Evolutionary conservation across 2,888 invertebrate species (phyloP), one percentile per base, ranked within the genome.

Genomic region (Acanthosoma haemorrhoidale): DNA sequence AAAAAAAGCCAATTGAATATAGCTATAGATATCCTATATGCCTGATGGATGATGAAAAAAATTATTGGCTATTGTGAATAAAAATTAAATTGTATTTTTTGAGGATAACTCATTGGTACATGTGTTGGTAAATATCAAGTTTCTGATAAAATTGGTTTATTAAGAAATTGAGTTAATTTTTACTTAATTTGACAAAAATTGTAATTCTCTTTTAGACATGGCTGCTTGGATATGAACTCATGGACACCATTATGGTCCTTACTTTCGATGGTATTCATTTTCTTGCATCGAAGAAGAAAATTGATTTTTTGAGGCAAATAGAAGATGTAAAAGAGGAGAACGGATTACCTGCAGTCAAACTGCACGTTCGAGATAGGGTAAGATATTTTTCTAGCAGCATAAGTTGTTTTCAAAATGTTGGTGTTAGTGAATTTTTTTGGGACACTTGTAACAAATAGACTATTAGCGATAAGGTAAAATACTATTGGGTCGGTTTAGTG

Each of bases 251-350:
- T 69, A 92, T 95, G 83, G 88, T 98, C 6, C 85, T 99, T 73
- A 90, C 94, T 41, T 89, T 93, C 76, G 87, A 91, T 57, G 87
- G 87, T 39, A 90, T 97, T 74, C 88, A 90, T 78, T 94, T 99
- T 77, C 83, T 99, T 70, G 94, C 96, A 1, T 96, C 96, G 78
- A 97, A 96, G 81, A 97, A 97, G 83, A 99, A 99, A 81, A 94
- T 96, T 74, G 97, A 98, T 77, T 99, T 97, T 81, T 83, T 99
- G 64, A 88, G 92, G 77, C 92, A 94, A 80, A 88, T 94, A 51
- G 94, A 95, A 79, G 89, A 87, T 78, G 85, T 85, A 18, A 93
- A 91, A 80, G 94, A 93, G 76, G 92, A 92, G 75, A 87, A 85
- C 71, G 89, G 89, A 74, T 83, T 95, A 39, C 94, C 95, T 9